phyloP scores from a whole-genome alignment of 2,113 vertebrate genomes.

The Struthio camelus region DNA sequence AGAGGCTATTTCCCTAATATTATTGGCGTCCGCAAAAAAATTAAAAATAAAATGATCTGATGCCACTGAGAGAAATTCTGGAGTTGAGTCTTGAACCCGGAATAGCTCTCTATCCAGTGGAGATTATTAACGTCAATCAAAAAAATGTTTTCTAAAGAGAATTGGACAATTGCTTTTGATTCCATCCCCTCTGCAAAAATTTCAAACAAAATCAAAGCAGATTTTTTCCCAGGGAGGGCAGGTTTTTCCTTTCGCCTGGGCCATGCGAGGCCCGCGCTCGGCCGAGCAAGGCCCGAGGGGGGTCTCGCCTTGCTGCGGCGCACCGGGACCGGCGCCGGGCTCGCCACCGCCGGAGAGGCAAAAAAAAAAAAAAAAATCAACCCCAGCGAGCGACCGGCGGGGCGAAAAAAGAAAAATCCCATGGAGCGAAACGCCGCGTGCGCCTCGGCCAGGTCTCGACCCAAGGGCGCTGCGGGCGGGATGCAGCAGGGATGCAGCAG shows the following conservation, averaged over 20 bases:
- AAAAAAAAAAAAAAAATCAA: background rate
- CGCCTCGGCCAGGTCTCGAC: no score
- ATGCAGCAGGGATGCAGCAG: background rate
- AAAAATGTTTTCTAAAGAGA: fast-evolving
- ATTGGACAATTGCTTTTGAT: fast-evolving
- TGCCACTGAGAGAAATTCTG: background rate
- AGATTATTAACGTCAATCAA: background rate
- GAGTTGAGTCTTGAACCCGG: background rate
- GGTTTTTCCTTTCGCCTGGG: no score
- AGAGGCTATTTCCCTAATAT: background rate
- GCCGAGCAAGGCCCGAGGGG: no score
- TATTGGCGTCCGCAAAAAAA: background rate
- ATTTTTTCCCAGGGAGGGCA: no score
- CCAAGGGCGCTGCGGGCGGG: fast-evolving
- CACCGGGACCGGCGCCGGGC: no score
- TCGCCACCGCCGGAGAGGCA: no score
- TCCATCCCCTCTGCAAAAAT: fast-evolving
- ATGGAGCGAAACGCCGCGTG: no score
- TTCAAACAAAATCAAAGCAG: fast-evolving
- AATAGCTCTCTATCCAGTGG: fast-evolving
- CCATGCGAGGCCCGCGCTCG: no score
- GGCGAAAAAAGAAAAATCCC: background rate
- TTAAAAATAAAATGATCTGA: background rate
- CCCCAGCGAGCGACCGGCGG: background rate
- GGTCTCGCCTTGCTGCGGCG: no score